Percentiles rank a stretch among this genome's conserved stretches.
phyloP scores from a whole-genome alignment of 2,797 vertebrate genomes.

The Podarcis siculus region DNA sequence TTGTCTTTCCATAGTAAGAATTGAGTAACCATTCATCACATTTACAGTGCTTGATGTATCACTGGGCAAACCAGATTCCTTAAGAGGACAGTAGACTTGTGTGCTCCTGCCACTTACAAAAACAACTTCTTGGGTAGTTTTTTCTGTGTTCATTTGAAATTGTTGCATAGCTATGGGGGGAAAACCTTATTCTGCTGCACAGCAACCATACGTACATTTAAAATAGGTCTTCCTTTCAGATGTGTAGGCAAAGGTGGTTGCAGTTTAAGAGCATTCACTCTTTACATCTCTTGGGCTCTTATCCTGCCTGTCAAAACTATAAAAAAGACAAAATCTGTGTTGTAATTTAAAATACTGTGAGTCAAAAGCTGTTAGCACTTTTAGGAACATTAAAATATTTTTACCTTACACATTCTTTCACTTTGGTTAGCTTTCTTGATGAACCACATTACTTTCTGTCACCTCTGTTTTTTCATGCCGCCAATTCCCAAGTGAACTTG shows the following conservation, averaged over 20 bases:
- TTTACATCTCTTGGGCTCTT: conserved; percentile 64
- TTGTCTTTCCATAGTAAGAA: conserved; percentile 2
- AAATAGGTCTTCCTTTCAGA: conserved; percentile 55
- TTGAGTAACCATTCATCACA: conserved; percentile 16
- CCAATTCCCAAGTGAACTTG: conserved; percentile 64
- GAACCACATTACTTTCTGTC: conserved; percentile 73
- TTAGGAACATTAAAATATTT: conserved; percentile 55
- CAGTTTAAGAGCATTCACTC: conserved; percentile 66
- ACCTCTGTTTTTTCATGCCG: conserved; percentile 76
- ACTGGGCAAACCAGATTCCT: conserved; percentile 29
- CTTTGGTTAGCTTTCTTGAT: conserved; percentile 67
- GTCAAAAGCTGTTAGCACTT: conserved; percentile 61
- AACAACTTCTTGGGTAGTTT: conserved; percentile 61
- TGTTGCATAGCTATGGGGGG: conserved; percentile 41
- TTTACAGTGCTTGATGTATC: conserved; percentile 39
- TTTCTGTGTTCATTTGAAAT: conserved; percentile 64
- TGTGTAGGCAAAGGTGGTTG: conserved; percentile 66
- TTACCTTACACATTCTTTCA: conserved; percentile 69
- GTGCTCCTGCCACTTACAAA: not conserved
- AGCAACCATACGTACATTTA: conserved; percentile 51
- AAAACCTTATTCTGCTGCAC: conserved; percentile 38
- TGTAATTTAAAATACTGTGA: conserved; percentile 60
- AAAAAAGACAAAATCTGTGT: conserved; percentile 63
- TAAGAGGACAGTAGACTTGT: conserved; percentile 48
- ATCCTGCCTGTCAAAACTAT: conserved; percentile 71